Evolutionary conservation across 2,797 vertebrate genomes (phyloP).

Genomic region (Coluber constrictor): DNA sequence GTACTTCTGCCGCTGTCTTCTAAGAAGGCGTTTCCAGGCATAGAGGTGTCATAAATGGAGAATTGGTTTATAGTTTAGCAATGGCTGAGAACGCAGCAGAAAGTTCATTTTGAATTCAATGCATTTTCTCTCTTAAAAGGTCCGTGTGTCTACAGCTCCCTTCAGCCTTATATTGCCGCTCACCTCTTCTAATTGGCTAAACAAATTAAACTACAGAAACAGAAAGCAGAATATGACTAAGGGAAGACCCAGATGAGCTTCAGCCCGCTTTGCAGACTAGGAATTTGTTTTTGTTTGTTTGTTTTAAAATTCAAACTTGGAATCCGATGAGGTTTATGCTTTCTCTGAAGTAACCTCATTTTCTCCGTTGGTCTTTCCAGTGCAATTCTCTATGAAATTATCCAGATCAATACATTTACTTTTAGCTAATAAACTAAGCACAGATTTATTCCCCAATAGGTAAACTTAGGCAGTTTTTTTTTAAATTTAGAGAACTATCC

Average conservation of each 20-base stretch:
- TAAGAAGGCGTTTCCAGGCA: not conserved
- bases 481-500: conserved; percentile 26
- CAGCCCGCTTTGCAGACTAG: not conserved
- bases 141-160: too few species aligned
- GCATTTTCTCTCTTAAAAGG: not conserved
- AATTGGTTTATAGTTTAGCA: not conserved
- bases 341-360: not conserved
- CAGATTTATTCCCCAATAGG: not conserved
- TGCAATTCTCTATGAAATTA: not conserved
- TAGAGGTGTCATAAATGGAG: conserved; percentile 8
- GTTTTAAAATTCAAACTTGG: not conserved
- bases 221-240: not conserved
- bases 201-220: not conserved
- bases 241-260: too few species aligned
- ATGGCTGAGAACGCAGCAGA: not conserved
- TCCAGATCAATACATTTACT: not conserved
- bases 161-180: not conserved
- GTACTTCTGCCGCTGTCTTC: conserved; percentile 40
- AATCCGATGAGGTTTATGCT: not conserved
- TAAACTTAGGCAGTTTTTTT: not conserved
- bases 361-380: not conserved
- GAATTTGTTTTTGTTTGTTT: not conserved
- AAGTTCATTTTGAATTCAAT: not conserved
- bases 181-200: not conserved
- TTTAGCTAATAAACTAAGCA: not conserved